Evolutionary conservation across 2,888 invertebrate genomes (phyloP).

Genomic region (Neria commutata): DNA sequence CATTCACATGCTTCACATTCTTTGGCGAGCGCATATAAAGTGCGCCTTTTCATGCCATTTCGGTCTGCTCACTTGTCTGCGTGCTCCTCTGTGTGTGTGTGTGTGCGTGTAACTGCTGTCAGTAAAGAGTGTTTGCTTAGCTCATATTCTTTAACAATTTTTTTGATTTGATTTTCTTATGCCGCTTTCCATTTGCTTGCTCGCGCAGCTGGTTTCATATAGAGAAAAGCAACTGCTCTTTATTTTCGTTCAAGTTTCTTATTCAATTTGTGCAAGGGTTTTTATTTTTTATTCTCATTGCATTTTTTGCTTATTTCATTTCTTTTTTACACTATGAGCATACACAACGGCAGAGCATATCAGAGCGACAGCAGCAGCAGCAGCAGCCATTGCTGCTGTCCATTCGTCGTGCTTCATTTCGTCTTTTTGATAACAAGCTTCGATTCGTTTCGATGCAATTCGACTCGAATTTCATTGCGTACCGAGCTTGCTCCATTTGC

Average conservation of each 20-base stretch:
- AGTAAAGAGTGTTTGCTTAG: neutral
- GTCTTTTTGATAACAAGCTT: slow-evolving; percentile 47
- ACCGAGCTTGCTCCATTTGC: slow-evolving; percentile 48
- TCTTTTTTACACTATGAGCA: slow-evolving; percentile 21
- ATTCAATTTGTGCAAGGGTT: slow-evolving; percentile 19
- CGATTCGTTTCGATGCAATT: slow-evolving; percentile 29
- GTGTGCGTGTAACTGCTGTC: neutral
- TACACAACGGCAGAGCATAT: no score
- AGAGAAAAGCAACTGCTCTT: no score
- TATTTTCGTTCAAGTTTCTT: slow-evolving; percentile 22
- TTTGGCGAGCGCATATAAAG: neutral
- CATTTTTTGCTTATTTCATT: neutral
- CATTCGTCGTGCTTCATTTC: slow-evolving; percentile 48
- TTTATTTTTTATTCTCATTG: neutral
- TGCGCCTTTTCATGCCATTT: neutral
- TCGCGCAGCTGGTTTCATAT: no score
- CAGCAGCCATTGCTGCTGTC: slow-evolving; percentile 34
- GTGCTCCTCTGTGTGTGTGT: no score
- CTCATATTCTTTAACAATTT: neutral
- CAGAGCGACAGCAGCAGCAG: no score
- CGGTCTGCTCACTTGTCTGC: neutral
- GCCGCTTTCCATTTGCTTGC: no score
- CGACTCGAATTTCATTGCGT: slow-evolving; percentile 33
- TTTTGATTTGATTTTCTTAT: no score
- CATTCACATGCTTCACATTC: neutral